Percentiles rank a stretch among this genome's conserved stretches.
phyloP scores from a whole-genome alignment of 2,888 invertebrate genomes.

The Scaptomyza caliginosa region DNA sequence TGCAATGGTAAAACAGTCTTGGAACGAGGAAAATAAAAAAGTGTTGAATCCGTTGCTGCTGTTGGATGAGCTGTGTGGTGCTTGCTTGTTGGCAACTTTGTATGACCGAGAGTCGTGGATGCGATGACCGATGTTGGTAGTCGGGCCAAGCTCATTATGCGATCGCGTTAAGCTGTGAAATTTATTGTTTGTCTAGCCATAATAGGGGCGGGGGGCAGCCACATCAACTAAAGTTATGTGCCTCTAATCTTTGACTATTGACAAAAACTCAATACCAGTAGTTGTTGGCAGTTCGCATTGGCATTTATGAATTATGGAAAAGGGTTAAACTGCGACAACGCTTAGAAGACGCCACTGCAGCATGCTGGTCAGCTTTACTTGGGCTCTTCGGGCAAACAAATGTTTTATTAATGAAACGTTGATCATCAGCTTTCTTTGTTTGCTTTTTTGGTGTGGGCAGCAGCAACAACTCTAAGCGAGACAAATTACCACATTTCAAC shows the following conservation, averaged over 20 bases:
- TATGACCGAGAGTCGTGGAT: conserved; percentile 22
- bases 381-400: conserved; percentile 61
- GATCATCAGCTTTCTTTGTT: conserved; percentile 46
- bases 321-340: conserved; percentile 46
- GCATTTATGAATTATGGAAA: conserved; percentile 78
- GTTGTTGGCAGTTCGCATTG: conserved; percentile 75
- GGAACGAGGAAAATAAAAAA: conserved; percentile 47
- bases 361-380: conserved; percentile 32
- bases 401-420: conserved; percentile 80
- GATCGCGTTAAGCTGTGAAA: conserved; percentile 83
- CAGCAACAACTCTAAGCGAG: conserved; percentile 69
- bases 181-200: conserved; percentile 73
- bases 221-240: conserved; percentile 43
- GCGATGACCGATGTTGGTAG: conserved; percentile 6
- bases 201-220: conserved; percentile 51
- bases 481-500: conserved; percentile 79
- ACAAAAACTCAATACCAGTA: conserved; percentile 82
- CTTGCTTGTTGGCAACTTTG: conserved; percentile 66
- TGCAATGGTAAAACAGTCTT: conserved; percentile 13
- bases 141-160: conserved; percentile 75
- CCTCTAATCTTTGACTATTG: conserved; percentile 74
- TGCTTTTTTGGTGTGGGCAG: conserved; percentile 44
- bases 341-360: conserved; percentile 50
- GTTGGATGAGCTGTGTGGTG: conserved; percentile 31
- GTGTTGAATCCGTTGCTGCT: conserved; percentile 67